These are phyloP conservation scores for Carassius carassius DNA, from an alignment of 2,113 vertebrate species.

Conservation along the genomic window DNA sequence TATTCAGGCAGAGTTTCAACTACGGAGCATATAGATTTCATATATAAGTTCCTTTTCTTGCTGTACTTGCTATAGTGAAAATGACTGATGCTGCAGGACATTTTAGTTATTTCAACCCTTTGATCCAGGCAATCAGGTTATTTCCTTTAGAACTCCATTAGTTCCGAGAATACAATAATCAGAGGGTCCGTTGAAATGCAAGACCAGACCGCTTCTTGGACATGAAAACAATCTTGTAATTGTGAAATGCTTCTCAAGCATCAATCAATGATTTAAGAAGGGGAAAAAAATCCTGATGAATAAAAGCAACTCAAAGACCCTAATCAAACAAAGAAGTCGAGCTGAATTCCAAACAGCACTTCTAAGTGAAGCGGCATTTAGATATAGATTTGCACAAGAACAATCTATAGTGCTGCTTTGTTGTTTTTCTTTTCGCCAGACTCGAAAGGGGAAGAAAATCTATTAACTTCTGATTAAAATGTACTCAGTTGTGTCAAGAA, in stretches of 20 bases:
- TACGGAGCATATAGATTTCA: background rate
- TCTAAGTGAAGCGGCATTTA: slow-evolving; percentile 77
- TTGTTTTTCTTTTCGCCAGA: slow-evolving; percentile 68
- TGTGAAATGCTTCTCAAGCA: slow-evolving; percentile 47
- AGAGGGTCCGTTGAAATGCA: slow-evolving; percentile 6
- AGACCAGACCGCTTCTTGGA: slow-evolving; percentile 18
- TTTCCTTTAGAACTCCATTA: slow-evolving; percentile 36
- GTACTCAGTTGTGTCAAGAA: slow-evolving; percentile 47
- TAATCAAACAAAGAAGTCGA: slow-evolving; percentile 70
- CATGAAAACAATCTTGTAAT: slow-evolving; percentile 35
- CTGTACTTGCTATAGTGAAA: background rate
- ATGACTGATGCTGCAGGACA: background rate
- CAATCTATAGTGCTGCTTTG: slow-evolving; percentile 73
- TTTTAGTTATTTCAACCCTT: slow-evolving; percentile 28
- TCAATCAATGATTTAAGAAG: slow-evolving; percentile 36
- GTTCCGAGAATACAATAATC: slow-evolving; percentile 38
- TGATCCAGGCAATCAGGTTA: slow-evolving; percentile 26
- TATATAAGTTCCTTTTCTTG: background rate
- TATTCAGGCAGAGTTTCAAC: background rate
- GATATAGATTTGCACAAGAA: slow-evolving; percentile 73
- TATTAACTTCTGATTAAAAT: slow-evolving; percentile 62
- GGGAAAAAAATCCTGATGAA: slow-evolving; percentile 58
- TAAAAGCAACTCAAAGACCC: slow-evolving; percentile 67
- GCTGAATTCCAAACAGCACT: slow-evolving; percentile 74
- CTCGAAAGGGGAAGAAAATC: slow-evolving; percentile 63